Evolutionary conservation across 2,797 vertebrate genomes (phyloP), one percentile per base, ranked within the genome.

Genomic region (Acanthiza pusilla): DNA sequence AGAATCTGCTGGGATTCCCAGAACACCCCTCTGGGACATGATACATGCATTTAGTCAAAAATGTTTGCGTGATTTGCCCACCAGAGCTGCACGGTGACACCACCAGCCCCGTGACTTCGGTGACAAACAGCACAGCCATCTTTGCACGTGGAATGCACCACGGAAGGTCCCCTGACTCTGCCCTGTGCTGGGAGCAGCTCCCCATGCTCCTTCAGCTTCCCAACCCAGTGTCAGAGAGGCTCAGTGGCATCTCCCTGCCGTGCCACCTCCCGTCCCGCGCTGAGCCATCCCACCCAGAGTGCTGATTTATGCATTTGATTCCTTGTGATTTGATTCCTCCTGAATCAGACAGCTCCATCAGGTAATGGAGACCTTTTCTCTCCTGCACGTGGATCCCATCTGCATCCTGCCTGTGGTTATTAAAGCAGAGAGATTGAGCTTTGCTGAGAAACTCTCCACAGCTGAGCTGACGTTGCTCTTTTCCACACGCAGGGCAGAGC

Each of bases 341-440:
- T 12, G 40, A 66, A 63, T 34, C 16, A 25, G 48, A 17, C 3
- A 1, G 9, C 66, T 87, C 81, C 58, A 67, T 8, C 88, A 91
- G 63, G 75, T 76, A 54, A 48, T 82, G 95, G 94, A 76, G 93
- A 42, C 60, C 75, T 71, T 71, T 4, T 2, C 42, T 40, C 66
- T 75, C 74, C 66, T 75, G 58, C 67, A 50, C 53, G 71, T 61
- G 75, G 85, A 89, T 96, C 91, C 94, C 88, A 55, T 83, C 93
- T 50, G 93, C 97, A 97, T 97, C 96, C 97, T 98, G 97, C 96
- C 96, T 91, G 93, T 94, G 96, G 97, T 45, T 97, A 53, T 88
- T 93, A 82, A 96, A 97, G 92, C 86, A 79, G 86, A 67, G 87
- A 95, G 97, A 91, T 93, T 97, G 95, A 96, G 94, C 93, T 85